Conservation (phyloP, 1,140 invertebrate species). For the Eubasilissa regina region DNA sequence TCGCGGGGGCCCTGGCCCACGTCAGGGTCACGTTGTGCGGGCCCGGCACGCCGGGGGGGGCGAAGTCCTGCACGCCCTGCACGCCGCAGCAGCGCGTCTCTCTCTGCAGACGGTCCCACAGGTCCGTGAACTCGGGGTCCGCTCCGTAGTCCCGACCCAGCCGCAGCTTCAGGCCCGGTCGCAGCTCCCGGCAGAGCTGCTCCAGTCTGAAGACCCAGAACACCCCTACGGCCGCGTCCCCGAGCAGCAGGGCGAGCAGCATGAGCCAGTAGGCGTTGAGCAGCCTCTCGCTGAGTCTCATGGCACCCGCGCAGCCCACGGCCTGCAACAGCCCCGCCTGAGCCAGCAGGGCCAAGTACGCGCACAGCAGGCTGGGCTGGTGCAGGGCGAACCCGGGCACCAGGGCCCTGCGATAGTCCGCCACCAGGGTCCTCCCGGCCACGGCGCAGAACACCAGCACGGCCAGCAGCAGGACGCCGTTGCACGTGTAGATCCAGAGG, state of each 20-base stretch:
- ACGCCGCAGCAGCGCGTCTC: slow-evolving; percentile 87
- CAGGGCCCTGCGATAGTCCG: slow-evolving; percentile 79
- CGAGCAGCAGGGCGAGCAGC: slow-evolving; percentile 83
- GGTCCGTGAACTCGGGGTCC: slow-evolving; percentile 81
- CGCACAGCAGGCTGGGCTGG: slow-evolving; percentile 89
- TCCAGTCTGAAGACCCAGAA: slow-evolving; percentile 90
- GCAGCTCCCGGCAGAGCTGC: slow-evolving; percentile 80
- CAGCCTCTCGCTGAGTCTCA: slow-evolving; percentile 84
- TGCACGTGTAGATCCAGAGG: slow-evolving; percentile 94
- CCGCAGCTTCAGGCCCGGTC: slow-evolving; percentile 76
- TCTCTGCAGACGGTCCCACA: slow-evolving; percentile 86
- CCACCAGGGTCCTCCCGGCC: slow-evolving; percentile 80
- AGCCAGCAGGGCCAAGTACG: slow-evolving; percentile 84
- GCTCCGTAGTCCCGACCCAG: slow-evolving; percentile 79
- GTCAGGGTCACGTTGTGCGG: slow-evolving; percentile 65
- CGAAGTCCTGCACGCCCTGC: slow-evolving; percentile 78
- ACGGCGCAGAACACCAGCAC: slow-evolving; percentile 86
- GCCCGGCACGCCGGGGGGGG: slow-evolving; percentile 58
- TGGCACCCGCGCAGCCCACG: slow-evolving; percentile 85
- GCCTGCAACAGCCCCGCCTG: slow-evolving; percentile 81
- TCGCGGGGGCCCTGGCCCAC: slow-evolving; percentile 66
- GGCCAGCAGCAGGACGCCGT: slow-evolving; percentile 86
- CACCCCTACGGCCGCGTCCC: slow-evolving; percentile 88
- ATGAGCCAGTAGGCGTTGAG: slow-evolving; percentile 91
- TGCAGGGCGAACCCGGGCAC: slow-evolving; percentile 81